Evolutionary conservation across 2,888 invertebrate species (phyloP), one percentile per base, ranked within the genome.

Genomic region (Stramonita haemastoma): DNA sequence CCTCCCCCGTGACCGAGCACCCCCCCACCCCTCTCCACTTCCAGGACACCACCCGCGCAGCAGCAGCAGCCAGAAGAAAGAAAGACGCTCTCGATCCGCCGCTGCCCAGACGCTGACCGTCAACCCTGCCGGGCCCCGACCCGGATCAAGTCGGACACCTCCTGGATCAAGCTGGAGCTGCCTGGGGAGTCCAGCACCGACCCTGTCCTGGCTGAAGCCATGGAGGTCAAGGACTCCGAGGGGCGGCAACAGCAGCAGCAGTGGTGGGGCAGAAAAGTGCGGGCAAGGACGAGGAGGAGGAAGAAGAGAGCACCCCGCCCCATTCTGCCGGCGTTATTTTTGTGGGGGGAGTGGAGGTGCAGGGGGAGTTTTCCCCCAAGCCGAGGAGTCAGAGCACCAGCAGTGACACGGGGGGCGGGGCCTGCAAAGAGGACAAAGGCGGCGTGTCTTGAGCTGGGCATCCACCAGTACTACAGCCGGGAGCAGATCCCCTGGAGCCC

Each of bases 401-500:
- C 85, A 46, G 46, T 46, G 46, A 46, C 8, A 46, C 46, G 8
- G 46, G 46, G 46, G 46, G 46, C 46, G 60, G 70, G 34, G 46
- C 46, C 36, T 89, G 90, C 46, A 46, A 46, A 26, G 86, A 86
- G 0, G 32, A 60, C 34, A 60, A 86, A 22, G 32, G 32, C 1
- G 90, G 79, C 22, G 90, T 84, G 73, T 87, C 83, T n/a, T 15
- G 92, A 93, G 17, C 73, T 90, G 8, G 92, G 91, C 19, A 90
- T 92, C 17, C 46, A 89, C n/a, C 91, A 92, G 86, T 94, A 93
- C 89, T 97, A 97, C 93, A 96, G 97, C 91, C 97, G 96, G 92
- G 97, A 97, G 93, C 97, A 97, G 91, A 97, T 97, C 93, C 97
- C 97, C 70, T 97, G 97, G 97, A 97, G 97, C 95, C 97, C 97